Base-by-base conservation (phyloP, 2,113 vertebrate species). In the Semnopithecus entellus region DNA sequence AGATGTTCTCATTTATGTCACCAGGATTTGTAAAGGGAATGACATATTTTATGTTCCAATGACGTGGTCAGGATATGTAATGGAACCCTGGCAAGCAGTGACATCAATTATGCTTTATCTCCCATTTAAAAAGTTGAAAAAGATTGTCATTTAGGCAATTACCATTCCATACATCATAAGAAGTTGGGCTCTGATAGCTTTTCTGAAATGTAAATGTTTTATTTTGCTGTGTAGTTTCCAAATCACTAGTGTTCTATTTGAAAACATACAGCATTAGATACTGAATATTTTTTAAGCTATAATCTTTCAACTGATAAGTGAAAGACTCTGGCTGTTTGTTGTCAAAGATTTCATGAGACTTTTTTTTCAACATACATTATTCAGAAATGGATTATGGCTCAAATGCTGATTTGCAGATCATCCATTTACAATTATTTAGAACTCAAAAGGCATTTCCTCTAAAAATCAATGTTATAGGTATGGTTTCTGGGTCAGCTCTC, bases 1-100 rank as follows among this genome's bases (percentile, higher is more conserved):
- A 32, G 57, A 83, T 9, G 50, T 14, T 61, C 9, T 27, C 5
- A 7, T 5, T 4, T 23, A 43, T 22, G 83, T 57, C 14, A 17
- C 52, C 17, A 52, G 16, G 4, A 43, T 45, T 40, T 17, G 10
- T 11, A 6, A 1, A 48, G 6, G 25, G 1, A 57, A 6, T 1
- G 22, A 18, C 9, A n/a, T 48, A 9, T 5, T 48, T 72, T 6
- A 25, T 16, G 18, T 3, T 45, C 50, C 13, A 27, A 3, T 0
- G 6, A 45, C 9, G 4, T 2, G 8, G 30, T 38, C 76, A 48
- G n/a, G 18, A 5, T 43, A 9, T 4, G 12, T 38, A 35, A 75
- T 0, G 25, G 35, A 20, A 38, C 17, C 1, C 5, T 0, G 23
- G 79, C 22, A 23, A n/a, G 61, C 3, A 40, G 2, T 18, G 5